Evolutionary conservation across 2,888 invertebrate species (phyloP).

Genomic region (Tenthredo scrophulariae): DNA sequence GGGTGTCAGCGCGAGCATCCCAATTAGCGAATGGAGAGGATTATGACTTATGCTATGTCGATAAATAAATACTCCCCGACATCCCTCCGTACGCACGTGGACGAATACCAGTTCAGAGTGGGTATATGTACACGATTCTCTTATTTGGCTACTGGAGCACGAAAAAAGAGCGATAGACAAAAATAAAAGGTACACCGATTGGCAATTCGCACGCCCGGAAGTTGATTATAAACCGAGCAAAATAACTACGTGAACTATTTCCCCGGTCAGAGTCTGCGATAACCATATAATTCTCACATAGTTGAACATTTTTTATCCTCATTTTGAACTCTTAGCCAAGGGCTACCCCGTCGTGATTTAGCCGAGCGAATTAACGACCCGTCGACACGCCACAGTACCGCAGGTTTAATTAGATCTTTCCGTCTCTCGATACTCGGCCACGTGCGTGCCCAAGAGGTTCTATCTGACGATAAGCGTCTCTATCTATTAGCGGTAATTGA

Average conservation of each 20-base stretch:
- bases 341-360: conserved; percentile 35
- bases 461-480: neutral
- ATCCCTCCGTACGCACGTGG: neutral
- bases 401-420: conserved; percentile 38
- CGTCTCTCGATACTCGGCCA: neutral
- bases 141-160: neutral
- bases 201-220: neutral
- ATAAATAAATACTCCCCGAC: conserved; percentile 27
- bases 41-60: conserved; percentile 49
- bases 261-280: neutral
- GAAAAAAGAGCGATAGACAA: neutral
- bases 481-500: neutral
- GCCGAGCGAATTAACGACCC: conserved; percentile 42
- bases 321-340: neutral
- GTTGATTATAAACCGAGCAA: neutral
- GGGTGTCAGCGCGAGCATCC: conserved; percentile 26
- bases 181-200: neutral
- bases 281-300: neutral
- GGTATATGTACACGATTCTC: neutral
- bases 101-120: neutral
- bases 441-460: neutral
- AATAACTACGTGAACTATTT: neutral
- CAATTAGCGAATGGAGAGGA: conserved; percentile 49
- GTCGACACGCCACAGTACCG: conserved; percentile 34
- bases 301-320: neutral